Base-by-base conservation (phyloP, 2,113 vertebrate genomes). In the Gorilla gorilla region DNA sequence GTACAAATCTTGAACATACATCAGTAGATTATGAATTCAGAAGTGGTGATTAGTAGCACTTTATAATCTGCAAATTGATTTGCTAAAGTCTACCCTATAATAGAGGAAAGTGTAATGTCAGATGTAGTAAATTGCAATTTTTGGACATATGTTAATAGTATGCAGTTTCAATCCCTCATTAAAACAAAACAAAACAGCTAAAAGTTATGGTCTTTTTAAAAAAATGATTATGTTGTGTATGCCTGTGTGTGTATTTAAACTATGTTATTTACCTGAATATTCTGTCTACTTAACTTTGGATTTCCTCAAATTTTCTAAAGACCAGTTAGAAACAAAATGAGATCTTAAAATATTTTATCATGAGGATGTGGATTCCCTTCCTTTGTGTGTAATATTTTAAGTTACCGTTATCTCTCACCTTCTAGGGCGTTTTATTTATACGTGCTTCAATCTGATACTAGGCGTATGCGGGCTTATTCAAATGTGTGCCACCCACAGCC, bases 401-500 rank as follows among this genome's bases (percentile, higher is more conserved):
- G 14, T 45, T 76, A 14, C 30, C n/a, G 38, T 50, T 1, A 38
- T 57, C 45, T 86, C 30, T 57, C 22, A 76, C 25, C 45, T 87
- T 89, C 55, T 27, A 8, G 79, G 59, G 76, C 27, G 12, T 76
- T 68, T 87, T 38, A 17, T 13, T 89, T n/a, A 5, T 30, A 9
- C 78, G 45, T 86, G 9, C n/a, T 68, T 70, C 30, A 8, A 9
- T 35, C 64, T 12, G 17, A 25, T 61, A 18, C 1, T 61, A 52
- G 25, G 40, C 27, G 2, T 32, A 12, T 43, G 0, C 2, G 55
- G 68, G 8, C 6, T 40, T 25, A 32, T 2, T 73, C 30, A 30
- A 8, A 6, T 83, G 17, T 50, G 13, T 7, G 1, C 6, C 3
- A 5, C 4, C 16, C 43, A 38, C 3, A 1, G 10, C 11, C 14